Evolutionary conservation across 2,797 vertebrate genomes (phyloP).

Genomic region (Anguilla marmorata): DNA sequence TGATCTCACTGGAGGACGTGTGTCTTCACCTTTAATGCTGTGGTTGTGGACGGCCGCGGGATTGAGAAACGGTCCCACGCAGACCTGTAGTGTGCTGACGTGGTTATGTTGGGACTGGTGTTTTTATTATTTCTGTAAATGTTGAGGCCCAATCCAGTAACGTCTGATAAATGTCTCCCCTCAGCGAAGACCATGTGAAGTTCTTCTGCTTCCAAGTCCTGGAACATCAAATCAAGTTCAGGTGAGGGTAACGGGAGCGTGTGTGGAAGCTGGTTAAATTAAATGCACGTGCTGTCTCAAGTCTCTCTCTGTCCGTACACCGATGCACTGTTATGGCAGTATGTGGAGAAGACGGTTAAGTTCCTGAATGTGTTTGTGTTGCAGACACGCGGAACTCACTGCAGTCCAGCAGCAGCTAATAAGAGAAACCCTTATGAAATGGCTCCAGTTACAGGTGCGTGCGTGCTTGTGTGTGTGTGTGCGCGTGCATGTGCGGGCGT

Average conservation of each 20-base stretch:
- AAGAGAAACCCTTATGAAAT: slow-evolving; percentile 92
- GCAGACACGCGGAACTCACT: slow-evolving; percentile 84
- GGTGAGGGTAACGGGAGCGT: slow-evolving; percentile 71
- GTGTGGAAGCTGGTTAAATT: background rate
- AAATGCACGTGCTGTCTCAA: background rate
- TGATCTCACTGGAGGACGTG: too few species aligned
- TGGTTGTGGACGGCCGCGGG: too few species aligned
- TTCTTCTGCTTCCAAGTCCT: slow-evolving; percentile 99
- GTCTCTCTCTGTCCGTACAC: background rate
- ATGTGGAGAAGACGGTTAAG: background rate
- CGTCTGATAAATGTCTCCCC: slow-evolving; percentile 40
- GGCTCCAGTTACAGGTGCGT: slow-evolving; percentile 92
- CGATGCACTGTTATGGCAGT: background rate
- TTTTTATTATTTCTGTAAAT: background rate
- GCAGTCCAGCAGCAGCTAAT: slow-evolving; percentile 89
- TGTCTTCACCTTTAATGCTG: too few species aligned
- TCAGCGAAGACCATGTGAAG: slow-evolving; percentile 95
- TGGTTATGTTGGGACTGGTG: background rate
- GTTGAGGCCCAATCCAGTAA: background rate
- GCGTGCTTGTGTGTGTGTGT: background rate
- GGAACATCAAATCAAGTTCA: slow-evolving; percentile 96
- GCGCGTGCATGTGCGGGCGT: slow-evolving; percentile 55
- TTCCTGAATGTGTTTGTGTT: slow-evolving; percentile 48
- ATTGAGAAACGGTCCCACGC: too few species aligned
- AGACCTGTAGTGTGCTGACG: background rate